Percentiles rank a stretch among this genome's conserved stretches.
phyloP scores from a whole-genome alignment of 2,113 vertebrate genomes.

The Mormoops blainvillei region DNA sequence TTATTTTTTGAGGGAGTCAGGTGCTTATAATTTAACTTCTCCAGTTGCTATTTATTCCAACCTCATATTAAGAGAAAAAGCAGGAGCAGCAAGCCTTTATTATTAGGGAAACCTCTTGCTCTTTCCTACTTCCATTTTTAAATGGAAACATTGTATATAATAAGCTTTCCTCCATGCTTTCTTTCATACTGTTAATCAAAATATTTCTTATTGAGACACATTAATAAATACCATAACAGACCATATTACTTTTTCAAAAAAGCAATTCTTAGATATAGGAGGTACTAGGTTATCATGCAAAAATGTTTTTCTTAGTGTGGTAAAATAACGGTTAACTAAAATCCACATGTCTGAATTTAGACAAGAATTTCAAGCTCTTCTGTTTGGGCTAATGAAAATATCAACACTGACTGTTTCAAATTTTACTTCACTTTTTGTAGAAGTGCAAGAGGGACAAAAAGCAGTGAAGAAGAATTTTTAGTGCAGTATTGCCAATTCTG shows the following conservation, averaged over 20 bases:
- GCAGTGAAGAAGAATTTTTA: not conserved
- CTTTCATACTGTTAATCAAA: not conserved
- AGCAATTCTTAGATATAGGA: not conserved
- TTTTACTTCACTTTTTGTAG: not conserved
- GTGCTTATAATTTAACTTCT: constrained; percentile 28
- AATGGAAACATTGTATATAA: constrained; percentile 16
- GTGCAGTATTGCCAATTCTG: not conserved
- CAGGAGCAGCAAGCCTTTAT: not conserved
- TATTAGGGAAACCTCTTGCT: constrained; percentile 37
- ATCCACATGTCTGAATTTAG: not conserved
- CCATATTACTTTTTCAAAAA: not conserved
- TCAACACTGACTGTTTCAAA: not conserved
- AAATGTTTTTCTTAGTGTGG: not conserved
- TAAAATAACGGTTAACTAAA: not conserved
- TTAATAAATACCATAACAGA: not conserved
- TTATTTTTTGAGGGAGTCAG: too few species aligned
- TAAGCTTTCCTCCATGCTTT: not conserved
- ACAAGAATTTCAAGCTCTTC: not conserved
- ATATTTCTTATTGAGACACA: not conserved
- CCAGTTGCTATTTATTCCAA: constrained; percentile 28
- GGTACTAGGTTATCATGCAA: not conserved
- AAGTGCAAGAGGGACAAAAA: not conserved
- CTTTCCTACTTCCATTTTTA: constrained; percentile 43
- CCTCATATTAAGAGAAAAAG: constrained; percentile 17
- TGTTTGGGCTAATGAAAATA: not conserved